Percentiles rank a stretch among this genome's conserved stretches.
phyloP scores from a whole-genome alignment of 2,888 invertebrate genomes.

The Syrphus vitripennis region DNA sequence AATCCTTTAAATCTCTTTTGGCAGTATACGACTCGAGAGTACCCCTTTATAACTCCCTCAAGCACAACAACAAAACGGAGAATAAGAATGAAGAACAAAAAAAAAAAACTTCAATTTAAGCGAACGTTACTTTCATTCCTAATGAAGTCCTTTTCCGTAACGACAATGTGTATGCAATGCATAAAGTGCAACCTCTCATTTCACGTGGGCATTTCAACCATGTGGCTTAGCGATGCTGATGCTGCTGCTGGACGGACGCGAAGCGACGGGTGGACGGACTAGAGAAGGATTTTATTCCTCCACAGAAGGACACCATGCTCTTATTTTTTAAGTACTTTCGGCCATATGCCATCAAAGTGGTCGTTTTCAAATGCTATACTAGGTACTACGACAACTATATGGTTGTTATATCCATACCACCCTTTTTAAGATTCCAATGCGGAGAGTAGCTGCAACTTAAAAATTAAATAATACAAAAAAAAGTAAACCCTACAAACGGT shows the following conservation, averaged over 20 bases:
- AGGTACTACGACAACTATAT: conserved; percentile 2
- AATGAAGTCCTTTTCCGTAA: conserved; percentile 62
- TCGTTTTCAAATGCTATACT: conserved; percentile 29
- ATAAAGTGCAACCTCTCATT: conserved; percentile 42
- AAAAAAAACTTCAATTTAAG: neutral
- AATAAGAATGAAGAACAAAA: neutral
- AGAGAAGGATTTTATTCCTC: conserved; percentile 27
- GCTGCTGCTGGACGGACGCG: neutral
- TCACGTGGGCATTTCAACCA: conserved; percentile 26
- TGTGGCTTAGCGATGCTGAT: conserved; percentile 14
- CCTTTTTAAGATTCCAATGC: conserved; percentile 27
- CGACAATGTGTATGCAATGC: conserved; percentile 34
- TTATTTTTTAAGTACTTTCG: conserved; percentile 39
- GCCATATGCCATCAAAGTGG: conserved; percentile 55
- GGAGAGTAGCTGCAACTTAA: neutral
- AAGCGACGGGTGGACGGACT: neutral
- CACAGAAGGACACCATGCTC: conserved; percentile 1
- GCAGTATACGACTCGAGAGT: neutral
- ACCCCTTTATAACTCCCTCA: conserved; percentile 22
- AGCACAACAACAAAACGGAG: conserved; percentile 27
- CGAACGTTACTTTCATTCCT: conserved; percentile 54
- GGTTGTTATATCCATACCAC: neutral
- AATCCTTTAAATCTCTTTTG: conserved; percentile 58
- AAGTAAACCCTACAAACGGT: conserved; percentile 10
- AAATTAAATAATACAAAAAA: neutral